Conservation (phyloP, 2,888 invertebrate genomes). For the Dastarcus helophoroides region DNA sequence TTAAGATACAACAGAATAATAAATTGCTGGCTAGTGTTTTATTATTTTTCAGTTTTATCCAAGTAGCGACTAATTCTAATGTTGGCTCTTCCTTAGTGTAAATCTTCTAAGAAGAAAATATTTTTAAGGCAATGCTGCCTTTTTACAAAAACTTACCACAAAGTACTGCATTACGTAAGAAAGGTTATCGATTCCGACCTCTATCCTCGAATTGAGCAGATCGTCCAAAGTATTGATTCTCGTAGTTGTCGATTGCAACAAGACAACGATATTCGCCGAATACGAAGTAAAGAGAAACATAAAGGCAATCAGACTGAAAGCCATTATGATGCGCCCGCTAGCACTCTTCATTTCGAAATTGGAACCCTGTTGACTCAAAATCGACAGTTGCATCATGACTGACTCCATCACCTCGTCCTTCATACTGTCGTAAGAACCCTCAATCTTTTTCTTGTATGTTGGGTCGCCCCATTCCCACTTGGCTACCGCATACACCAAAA, state of each 20-base stretch:
- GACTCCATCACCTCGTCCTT: conserved; percentile 16
- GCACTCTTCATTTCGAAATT: conserved; percentile 31
- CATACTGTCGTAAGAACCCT: conserved; percentile 1
- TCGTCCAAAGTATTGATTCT: conserved; percentile 43
- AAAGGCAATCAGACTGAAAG: conserved; percentile 26
- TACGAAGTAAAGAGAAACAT: conserved; percentile 52
- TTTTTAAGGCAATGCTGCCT: no score
- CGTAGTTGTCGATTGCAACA: conserved; percentile 49
- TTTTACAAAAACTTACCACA: conserved; percentile 46
- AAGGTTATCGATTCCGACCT: conserved; percentile 48
- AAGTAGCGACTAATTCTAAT: no score
- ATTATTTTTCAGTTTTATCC: no score
- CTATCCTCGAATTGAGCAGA: conserved; percentile 44
- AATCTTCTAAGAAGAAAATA: no score
- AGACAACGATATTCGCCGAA: conserved; percentile 52
- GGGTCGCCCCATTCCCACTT: conserved; percentile 12
- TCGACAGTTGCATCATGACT: conserved; percentile 32
- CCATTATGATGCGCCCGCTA: conserved; percentile 34
- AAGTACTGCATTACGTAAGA: conserved; percentile 45
- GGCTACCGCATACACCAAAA: conserved; percentile 7
- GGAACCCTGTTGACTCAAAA: conserved; percentile 38
- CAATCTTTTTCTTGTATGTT: conserved; percentile 4
- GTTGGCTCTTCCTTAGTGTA: no score
- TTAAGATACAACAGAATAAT: no score
- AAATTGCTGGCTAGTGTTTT: no score